Evolutionary conservation across 2,888 invertebrate genomes (phyloP).

Genomic region (Lordiphosa andalusiaca): DNA sequence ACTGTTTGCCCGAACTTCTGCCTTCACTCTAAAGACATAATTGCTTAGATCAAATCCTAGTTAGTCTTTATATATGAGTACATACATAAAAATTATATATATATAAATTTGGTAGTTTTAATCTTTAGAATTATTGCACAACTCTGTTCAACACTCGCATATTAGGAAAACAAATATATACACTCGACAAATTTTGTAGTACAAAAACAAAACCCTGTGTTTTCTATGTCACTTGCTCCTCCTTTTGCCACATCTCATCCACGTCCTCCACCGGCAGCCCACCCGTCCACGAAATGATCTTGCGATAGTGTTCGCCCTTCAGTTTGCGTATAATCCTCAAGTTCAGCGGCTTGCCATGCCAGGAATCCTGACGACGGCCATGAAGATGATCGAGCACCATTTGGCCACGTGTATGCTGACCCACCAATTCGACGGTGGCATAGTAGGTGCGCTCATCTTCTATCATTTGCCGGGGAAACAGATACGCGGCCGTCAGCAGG

Average conservation of each 20-base stretch:
- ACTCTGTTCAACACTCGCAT: constrained; percentile 12
- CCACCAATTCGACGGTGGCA: constrained; percentile 83
- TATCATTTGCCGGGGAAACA: constrained; percentile 79
- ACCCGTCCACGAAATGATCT: constrained; percentile 58
- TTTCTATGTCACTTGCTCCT: background rate
- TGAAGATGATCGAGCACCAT: constrained; percentile 82
- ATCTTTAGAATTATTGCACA: constrained; percentile 7
- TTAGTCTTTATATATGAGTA: constrained; percentile 2
- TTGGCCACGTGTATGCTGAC: constrained; percentile 82
- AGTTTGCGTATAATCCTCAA: constrained; percentile 46
- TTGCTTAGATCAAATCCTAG: constrained; percentile 8
- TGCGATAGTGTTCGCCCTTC: constrained; percentile 39
- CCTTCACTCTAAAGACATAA: constrained; percentile 7
- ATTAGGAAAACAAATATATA: constrained; percentile 31
- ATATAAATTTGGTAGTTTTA: background rate
- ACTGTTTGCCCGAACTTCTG: constrained; percentile 3
- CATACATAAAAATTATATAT: constrained; percentile 1
- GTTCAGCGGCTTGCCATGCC: constrained; percentile 45
- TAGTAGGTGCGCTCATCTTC: constrained; percentile 67
- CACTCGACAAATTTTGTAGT: constrained; percentile 28
- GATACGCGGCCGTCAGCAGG: constrained; percentile 80
- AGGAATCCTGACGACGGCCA: constrained; percentile 81
- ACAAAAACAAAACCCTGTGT: constrained; percentile 4
- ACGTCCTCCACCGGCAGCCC: constrained; percentile 27
- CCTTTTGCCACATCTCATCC: constrained; percentile 12